Conservation (phyloP, 2,797 vertebrate genomes). For the Xenops minutus region DNA sequence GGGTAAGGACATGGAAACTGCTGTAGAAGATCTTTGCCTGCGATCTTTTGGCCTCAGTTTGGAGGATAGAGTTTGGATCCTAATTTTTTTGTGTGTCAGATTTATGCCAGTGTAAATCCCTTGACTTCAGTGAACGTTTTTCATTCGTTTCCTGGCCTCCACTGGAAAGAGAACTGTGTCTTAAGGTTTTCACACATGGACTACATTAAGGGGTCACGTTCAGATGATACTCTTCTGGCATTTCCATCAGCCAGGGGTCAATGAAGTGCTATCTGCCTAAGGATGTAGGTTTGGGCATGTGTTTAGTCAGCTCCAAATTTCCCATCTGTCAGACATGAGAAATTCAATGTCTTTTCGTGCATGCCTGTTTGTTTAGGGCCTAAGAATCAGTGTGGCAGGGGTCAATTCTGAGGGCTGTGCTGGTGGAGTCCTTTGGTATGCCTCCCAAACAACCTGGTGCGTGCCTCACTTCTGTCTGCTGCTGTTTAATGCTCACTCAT, state of each 20-base stretch:
- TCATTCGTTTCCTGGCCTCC: conserved; percentile 52
- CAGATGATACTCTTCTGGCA: conserved; percentile 60
- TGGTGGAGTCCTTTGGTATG: conserved; percentile 1
- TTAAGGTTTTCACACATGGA: conserved; percentile 63
- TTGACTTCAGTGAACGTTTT: conserved; percentile 49
- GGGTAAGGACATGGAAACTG: background rate
- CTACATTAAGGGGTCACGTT: conserved; percentile 63
- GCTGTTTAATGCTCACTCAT: conserved; percentile 34
- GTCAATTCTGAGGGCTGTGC: conserved; percentile 16
- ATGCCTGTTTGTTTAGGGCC: conserved; percentile 34
- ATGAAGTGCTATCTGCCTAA: conserved; percentile 52
- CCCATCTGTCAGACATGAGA: conserved; percentile 60
- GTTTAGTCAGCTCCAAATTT: conserved; percentile 52
- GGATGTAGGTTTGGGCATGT: conserved; percentile 28
- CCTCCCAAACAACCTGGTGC: background rate
- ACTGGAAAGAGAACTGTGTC: conserved; percentile 25
- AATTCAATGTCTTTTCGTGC: conserved; percentile 37
- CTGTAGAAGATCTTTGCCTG: background rate
- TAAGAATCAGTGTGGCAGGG: conserved; percentile 31
- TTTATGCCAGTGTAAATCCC: conserved; percentile 56
- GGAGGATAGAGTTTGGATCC: background rate
- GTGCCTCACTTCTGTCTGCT: background rate
- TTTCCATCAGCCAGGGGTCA: conserved; percentile 61
- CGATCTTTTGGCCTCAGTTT: background rate
- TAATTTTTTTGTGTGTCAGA: conserved; percentile 32